Evolutionary conservation across 2,888 invertebrate genomes (phyloP), one percentile per base, ranked within the genome.

Genomic region (Drosophila setosimentum): DNA sequence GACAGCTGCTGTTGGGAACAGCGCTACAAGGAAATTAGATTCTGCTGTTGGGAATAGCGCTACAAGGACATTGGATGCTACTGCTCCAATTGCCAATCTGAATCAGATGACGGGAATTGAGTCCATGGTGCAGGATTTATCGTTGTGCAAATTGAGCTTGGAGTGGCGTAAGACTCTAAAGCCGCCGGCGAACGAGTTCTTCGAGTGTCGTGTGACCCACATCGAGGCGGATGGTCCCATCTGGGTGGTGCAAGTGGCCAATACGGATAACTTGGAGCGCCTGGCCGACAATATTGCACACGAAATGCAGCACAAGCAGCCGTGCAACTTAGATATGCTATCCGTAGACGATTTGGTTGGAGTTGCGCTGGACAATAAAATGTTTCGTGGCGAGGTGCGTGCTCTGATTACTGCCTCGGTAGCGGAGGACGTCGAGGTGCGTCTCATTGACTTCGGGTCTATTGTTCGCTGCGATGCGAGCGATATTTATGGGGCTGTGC

Each of bases 361-460:
- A 13, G 57, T 63, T 0, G n/a, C 0, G 1, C 10, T 35, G 2
- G 33, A 73, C 2, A 27, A 42, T 0, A 66, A 72, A 37, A 27
- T 75, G 0, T 68, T 51, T 49, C 78, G 86, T 0, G 86, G 60
- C 2, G 57, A 67, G 6, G 69, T 87, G 0, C 1, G 68, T 11
- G 7, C 7, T 0, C 7, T 85, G 2, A 16, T 16, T 16, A 16
- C 45, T 13, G 7, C 4, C 0, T n/a, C 35, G 3, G 5, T 24
- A 1, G 0, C 4, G 0, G 7, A 64, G 3, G 7, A 24, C 24
- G 87, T 37, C 1, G 18, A 60, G 1, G 48, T 85, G 3, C 76
- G 55, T 3, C 30, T 87, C 1, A 77, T 87, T 54, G 86, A 87
- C 65, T 58, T 42, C 37, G 86, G 86, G 2, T 1, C 27, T 2